Conservation (phyloP, 2,797 vertebrate genomes). For the Lindbergichthys nudifrons region DNA sequence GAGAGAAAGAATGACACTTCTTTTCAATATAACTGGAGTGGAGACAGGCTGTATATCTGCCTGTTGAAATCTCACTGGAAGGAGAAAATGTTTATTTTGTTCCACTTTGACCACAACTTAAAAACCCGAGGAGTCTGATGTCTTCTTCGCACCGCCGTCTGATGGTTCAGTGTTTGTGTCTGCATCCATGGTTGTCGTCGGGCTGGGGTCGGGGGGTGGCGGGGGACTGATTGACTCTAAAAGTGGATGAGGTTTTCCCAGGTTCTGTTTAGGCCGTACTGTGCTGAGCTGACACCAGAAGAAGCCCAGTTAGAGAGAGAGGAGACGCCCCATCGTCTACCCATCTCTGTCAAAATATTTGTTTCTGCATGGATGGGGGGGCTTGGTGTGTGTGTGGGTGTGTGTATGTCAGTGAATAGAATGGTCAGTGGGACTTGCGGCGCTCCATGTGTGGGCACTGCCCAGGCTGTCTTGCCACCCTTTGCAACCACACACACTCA, state of each 20-base stretch:
- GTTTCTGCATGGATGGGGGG: conserved; percentile 52
- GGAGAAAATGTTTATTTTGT: conserved; percentile 77
- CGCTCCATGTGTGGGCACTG: conserved; percentile 80
- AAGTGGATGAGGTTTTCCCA: conserved; percentile 80
- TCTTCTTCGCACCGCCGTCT: conserved; percentile 65
- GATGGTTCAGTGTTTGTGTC: conserved; percentile 68
- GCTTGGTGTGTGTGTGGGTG: conserved; percentile 30
- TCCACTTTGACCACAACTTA: conserved; percentile 76
- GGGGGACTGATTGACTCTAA: conserved; percentile 70
- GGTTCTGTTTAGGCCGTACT: conserved; percentile 61
- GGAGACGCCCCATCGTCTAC: conserved; percentile 76
- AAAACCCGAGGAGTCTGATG: conserved; percentile 75
- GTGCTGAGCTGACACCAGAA: conserved; percentile 49
- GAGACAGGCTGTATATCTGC: conserved; percentile 72
- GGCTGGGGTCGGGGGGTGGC: conserved; percentile 31
- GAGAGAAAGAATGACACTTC: conserved; percentile 64
- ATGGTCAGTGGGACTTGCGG: conserved; percentile 70
- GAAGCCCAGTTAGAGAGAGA: conserved; percentile 59
- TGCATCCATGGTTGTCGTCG: conserved; percentile 53
- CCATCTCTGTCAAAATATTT: conserved; percentile 84
- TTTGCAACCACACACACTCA: conserved; percentile 74
- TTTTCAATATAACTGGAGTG: conserved; percentile 63
- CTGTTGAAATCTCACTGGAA: conserved; percentile 76
- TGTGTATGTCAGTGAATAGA: conserved; percentile 51
- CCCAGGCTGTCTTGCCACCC: conserved; percentile 67